Conservation (phyloP, 2,888 invertebrate genomes). For the Drosophila rellima region DNA sequence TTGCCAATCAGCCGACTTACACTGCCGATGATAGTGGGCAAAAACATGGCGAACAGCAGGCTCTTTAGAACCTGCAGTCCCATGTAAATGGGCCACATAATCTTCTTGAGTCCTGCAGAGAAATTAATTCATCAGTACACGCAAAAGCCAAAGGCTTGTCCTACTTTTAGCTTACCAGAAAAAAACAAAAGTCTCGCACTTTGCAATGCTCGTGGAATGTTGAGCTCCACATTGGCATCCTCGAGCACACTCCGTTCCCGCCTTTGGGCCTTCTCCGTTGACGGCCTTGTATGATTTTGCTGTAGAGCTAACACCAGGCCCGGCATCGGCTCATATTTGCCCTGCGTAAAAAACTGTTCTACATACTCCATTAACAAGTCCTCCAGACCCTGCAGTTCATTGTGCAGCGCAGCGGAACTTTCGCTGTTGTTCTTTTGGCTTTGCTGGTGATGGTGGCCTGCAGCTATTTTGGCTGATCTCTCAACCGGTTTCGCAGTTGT, state of each 20-base stretch:
- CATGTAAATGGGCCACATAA: slow-evolving; percentile 92
- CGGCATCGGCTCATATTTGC: slow-evolving; percentile 77
- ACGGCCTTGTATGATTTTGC: slow-evolving; percentile 83
- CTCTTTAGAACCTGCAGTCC: slow-evolving; percentile 94
- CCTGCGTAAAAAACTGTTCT: slow-evolving; percentile 76
- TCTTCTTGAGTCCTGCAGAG: slow-evolving; percentile 93
- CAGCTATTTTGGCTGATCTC: slow-evolving; percentile 10
- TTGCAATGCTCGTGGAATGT: slow-evolving; percentile 87
- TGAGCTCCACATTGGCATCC: slow-evolving; percentile 87
- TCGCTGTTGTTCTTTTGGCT: slow-evolving; percentile 18
- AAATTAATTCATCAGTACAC: slow-evolving; percentile 68
- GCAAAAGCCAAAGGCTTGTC: background rate
- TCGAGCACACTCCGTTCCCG: slow-evolving; percentile 86
- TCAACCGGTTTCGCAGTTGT: slow-evolving; percentile 19
- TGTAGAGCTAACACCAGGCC: slow-evolving; percentile 78
- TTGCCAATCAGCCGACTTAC: slow-evolving; percentile 94
- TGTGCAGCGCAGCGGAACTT: slow-evolving; percentile 42
- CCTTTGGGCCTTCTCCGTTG: slow-evolving; percentile 83
- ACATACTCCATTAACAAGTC: slow-evolving; percentile 79
- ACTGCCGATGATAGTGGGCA: slow-evolving; percentile 93
- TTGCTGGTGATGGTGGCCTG: slow-evolving; percentile 3
- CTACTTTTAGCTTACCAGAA: slow-evolving; percentile 86
- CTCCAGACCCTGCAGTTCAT: slow-evolving; percentile 77
- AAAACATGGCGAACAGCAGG: slow-evolving; percentile 92
- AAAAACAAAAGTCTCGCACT: slow-evolving; percentile 89